phyloP scores from a whole-genome alignment of 2,888 invertebrate genomes.

The Rotaria sp. region DNA sequence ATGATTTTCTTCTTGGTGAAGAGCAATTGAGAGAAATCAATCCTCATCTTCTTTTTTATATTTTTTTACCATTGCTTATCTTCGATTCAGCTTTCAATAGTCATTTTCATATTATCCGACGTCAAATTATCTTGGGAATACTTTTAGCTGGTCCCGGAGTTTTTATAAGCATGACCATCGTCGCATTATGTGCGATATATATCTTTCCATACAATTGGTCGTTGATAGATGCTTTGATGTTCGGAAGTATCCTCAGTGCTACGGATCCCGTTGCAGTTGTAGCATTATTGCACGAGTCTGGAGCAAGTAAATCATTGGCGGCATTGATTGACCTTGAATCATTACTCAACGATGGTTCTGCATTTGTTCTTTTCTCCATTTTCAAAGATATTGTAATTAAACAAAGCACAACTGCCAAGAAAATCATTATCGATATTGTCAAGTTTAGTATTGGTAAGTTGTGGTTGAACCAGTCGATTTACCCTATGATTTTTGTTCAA shows the following conservation, averaged over 20 bases:
- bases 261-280: slow-evolving; percentile 10
- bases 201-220: slow-evolving; percentile 47
- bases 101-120: not conserved
- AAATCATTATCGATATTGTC: not conserved
- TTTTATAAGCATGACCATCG: slow-evolving; percentile 50
- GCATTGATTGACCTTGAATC: slow-evolving; percentile 58
- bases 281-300: slow-evolving; percentile 36
- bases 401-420: slow-evolving; percentile 43
- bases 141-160: not conserved
- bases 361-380: not conserved
- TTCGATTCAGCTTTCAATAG: not conserved
- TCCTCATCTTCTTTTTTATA: slow-evolving; percentile 47
- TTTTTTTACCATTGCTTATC: not conserved
- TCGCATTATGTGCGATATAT: slow-evolving; percentile 46
- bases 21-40: slow-evolving; percentile 40
- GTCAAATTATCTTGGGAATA: not conserved
- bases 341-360: slow-evolving; percentile 42
- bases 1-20: not conserved
- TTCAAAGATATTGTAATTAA: slow-evolving; percentile 43
- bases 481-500: no score
- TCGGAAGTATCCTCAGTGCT: not conserved
- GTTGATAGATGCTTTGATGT: slow-evolving; percentile 44
- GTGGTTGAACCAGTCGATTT: no score
- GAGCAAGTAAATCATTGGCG: slow-evolving; percentile 48
- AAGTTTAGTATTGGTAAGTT: not conserved